Base-by-base conservation (phyloP, 2,797 vertebrate species). In the Sebastiscus albofasciatus region DNA sequence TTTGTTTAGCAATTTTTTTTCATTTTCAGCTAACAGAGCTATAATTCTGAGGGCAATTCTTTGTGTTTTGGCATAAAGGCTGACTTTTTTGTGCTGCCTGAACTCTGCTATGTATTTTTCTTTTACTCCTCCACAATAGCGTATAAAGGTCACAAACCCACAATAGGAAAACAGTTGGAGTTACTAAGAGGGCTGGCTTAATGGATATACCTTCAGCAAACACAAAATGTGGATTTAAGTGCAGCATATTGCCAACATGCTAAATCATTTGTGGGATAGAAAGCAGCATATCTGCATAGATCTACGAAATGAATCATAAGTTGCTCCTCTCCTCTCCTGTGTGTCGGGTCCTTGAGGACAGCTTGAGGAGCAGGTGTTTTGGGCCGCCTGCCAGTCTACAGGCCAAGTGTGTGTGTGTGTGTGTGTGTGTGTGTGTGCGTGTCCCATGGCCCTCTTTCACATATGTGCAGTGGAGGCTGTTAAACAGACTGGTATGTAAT, bases 331-430 rank as follows among this genome's bases (percentile, higher is more conserved):
- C 24, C 22, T 56, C 58, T 70, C 5, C 71, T 42, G 72, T 46
- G 4, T 9, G 42, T 64, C 33, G 79, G 22, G 6, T 61, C 81
- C 58, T 39, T 49, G 59, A 67, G 71, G 83, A 90, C 92, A 93
- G 91, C 89, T 92, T 94, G 93, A 86, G 82, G 83, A 91, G 89
- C 93, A 93, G 94, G 90, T 94, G 94, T 92, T 92, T 92, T 85
- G 79, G 87, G 85, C 78, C 10, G 71, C 42, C 66, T 74, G 88
- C 77, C 87, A 86, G 67, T 79, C 75, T 80, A 64, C 62, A 80
- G 68, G 69, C 36, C 31, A 16, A 20, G 9, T 24, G 46, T 13
- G n/a, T 56, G 5, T 42, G 36, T 58, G 26, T 55, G 33, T 66
- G 70, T 13, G 67, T 8, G 60, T 34, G 31, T 34, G 11, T 62